Conservation (phyloP, 2,797 vertebrate genomes). For the Enteromius radiatus region DNA sequence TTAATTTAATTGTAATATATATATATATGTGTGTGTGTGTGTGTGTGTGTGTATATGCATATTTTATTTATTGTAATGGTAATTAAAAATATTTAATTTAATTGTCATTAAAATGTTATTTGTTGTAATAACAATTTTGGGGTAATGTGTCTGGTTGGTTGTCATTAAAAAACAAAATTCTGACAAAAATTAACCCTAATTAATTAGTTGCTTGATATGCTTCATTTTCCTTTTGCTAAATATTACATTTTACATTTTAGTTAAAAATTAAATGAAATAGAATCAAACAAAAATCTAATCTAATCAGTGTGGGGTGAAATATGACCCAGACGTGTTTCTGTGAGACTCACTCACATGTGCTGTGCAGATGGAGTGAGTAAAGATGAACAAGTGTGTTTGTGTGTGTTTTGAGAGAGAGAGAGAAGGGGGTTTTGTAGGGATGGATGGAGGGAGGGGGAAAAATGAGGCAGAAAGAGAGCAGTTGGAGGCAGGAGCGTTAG, state of each 20-base stretch:
- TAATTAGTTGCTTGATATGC: not conserved
- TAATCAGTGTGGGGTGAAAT: not conserved
- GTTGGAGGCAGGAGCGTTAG: slow-evolving; percentile 9
- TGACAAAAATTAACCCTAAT: not conserved
- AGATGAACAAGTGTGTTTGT: slow-evolving; percentile 20
- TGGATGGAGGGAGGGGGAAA: slow-evolving; percentile 38
- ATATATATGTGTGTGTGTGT: no score
- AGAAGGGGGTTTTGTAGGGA: slow-evolving; percentile 32
- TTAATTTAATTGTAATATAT: no score
- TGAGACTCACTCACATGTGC: not conserved
- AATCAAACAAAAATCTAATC: not conserved
- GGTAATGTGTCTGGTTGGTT: not conserved
- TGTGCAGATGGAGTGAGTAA: slow-evolving; percentile 45
- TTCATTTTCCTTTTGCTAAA: not conserved
- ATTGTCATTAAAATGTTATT: not conserved
- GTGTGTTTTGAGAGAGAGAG: not conserved
- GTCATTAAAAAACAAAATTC: not conserved
- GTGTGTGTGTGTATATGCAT: no score
- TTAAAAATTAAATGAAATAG: not conserved
- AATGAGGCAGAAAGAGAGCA: slow-evolving; percentile 45
- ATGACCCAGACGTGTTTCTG: slow-evolving; percentile 9
- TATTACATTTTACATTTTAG: not conserved
- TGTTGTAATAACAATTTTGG: not conserved
- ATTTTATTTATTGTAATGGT: no score
- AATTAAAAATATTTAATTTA: no score